Evolutionary conservation across 1,140 invertebrate genomes (phyloP), one percentile per base, ranked within the genome.

Genomic region (Anastrepha ludens): DNA sequence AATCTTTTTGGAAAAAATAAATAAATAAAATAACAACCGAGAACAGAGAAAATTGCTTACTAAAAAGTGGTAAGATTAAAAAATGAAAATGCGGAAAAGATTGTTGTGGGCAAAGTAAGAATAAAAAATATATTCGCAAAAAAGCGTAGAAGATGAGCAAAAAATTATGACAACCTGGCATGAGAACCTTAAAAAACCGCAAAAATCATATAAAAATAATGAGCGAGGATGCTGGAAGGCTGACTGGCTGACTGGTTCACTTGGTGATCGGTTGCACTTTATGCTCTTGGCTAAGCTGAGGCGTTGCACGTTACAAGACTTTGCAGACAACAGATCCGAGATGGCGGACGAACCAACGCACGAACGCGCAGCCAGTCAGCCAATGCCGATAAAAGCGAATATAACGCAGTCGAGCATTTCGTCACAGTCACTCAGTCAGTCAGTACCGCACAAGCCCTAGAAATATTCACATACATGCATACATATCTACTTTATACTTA

Each of bases 181-280:
- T 89, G 86, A 87, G 88, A 90, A 90, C 89, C 90, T 89, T 87
- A 89, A 85, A 89, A 90, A 91, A 92, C 91, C 91, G 89, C 91
- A 92, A 92, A 90, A 90, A 88, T 90, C 89, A 89, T 91, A 91
- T 89, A 89, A 92, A 92, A 92, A 92, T 92, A 92, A 92, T 92
- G 91, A 92, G 91, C 90, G 90, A 90, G 91, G 90, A 92, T 39
- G 44, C 44, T 50, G 50, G 65, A 87, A 59, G 87, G 67, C 41
- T 47, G 67, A 15, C 67, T 29, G 64, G 7, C n/a, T 70, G 41
- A 20, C 41, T 29, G n/a, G 74, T 47, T 55, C 47, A 81, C 41
- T 81, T n/a, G 74, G 47, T 81, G 74, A 81, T 81, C 74, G 74
- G 50, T 81, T 81, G 47, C 41, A 81, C 74, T 81, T 81, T 81